Evolutionary conservation across 2,113 vertebrate genomes (phyloP).

Genomic region (Microcebus ravelobensis): DNA sequence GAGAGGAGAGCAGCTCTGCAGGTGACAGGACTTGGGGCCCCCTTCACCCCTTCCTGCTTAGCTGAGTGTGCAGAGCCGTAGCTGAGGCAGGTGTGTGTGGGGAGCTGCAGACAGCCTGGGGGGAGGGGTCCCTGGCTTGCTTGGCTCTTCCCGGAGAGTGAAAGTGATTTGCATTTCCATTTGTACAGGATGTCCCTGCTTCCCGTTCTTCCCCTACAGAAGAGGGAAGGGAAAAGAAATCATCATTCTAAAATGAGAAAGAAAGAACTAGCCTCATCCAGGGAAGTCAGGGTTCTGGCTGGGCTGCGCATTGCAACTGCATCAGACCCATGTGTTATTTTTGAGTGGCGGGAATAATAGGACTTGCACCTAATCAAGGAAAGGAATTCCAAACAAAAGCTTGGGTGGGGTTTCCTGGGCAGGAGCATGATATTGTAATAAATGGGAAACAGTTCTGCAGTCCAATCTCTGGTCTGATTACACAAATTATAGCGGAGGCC

Average conservation of each 20-base stretch:
- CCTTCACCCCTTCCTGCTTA: not conserved
- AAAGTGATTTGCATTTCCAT: not conserved
- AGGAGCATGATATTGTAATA: slow-evolving; percentile 73
- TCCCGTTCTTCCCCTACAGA: not conserved
- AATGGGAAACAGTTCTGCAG: slow-evolving; percentile 70
- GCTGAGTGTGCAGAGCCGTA: not conserved
- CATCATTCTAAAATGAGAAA: not conserved
- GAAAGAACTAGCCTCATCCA: not conserved
- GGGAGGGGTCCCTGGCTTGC: not conserved
- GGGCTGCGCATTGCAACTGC: not conserved
- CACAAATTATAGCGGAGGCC: slow-evolving; percentile 66
- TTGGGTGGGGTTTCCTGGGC: slow-evolving; percentile 78
- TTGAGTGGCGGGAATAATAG: slow-evolving; percentile 64
- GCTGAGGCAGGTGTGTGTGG: no score
- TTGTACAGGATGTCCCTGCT: not conserved
- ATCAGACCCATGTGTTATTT: slow-evolving; percentile 37
- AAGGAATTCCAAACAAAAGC: slow-evolving; percentile 78
- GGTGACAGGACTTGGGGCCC: not conserved
- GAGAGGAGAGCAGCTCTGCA: not conserved
- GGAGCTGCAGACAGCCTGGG: not conserved
- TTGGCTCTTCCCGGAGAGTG: not conserved
- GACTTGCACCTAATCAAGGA: slow-evolving; percentile 77
- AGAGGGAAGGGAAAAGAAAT: slow-evolving; percentile 26
- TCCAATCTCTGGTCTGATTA: slow-evolving; percentile 73
- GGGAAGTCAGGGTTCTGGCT: not conserved